These are phyloP conservation scores for Tenthredo distinguenda DNA, from an alignment of 2,888 invertebrate species.

Conservation along the genomic window DNA sequence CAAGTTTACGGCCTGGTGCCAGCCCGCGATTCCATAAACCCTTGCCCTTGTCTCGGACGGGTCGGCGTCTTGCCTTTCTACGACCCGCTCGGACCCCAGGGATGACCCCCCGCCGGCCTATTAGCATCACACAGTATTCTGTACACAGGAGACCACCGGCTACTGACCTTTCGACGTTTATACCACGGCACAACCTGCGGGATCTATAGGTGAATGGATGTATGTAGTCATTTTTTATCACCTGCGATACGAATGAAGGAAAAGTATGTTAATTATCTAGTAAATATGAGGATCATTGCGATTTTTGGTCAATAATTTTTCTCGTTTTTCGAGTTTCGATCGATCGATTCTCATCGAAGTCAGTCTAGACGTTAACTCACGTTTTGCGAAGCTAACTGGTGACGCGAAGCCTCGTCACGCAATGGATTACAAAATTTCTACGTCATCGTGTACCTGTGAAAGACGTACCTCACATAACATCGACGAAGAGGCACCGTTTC, in stretches of 20 bases:
- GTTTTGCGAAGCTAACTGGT: not conserved
- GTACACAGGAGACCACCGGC: constrained; percentile 58
- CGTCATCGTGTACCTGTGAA: not conserved
- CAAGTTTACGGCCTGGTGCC: constrained; percentile 71
- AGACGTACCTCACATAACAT: not conserved
- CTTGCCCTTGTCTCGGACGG: constrained; percentile 63
- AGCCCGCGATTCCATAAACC: constrained; percentile 72
- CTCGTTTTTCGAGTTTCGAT: not conserved
- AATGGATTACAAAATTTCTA: not conserved
- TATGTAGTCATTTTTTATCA: not conserved
- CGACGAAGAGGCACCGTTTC: not conserved
- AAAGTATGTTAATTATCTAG: not conserved
- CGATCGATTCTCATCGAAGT: not conserved
- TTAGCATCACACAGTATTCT: constrained; percentile 63
- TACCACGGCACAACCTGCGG: constrained; percentile 2
- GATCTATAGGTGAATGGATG: not conserved
- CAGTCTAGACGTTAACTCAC: not conserved
- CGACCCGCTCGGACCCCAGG: constrained; percentile 61
- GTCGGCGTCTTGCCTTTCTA: constrained; percentile 45
- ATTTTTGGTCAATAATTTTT: not conserved
- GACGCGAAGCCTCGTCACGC: not conserved
- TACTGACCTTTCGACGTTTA: constrained; percentile 65
- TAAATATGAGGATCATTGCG: not conserved
- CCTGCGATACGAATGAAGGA: not conserved
- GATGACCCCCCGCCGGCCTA: constrained; percentile 64